Evolutionary conservation across 1,140 invertebrate genomes (phyloP), one percentile per base, ranked within the genome.

Genomic region (Spodoptera frugiperda): DNA sequence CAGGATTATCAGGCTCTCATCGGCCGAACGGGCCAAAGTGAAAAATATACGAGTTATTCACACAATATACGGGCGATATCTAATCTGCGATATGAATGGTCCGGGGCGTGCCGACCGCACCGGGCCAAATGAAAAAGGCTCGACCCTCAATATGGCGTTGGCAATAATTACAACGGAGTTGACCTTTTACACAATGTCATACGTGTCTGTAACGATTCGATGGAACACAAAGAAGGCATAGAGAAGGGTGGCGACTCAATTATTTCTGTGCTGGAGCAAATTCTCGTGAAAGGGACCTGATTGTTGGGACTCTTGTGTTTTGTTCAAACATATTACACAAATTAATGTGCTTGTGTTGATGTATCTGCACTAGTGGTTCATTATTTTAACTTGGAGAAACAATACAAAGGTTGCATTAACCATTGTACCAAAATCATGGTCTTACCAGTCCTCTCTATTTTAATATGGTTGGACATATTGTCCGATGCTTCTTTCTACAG

Each of bases 21-120:
- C 51, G 51, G 21, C 11, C 3, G 30, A 39, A 39, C 51, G 33
- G 57, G 73, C 15, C 10, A 48, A 77, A 30, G 21, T 53, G 51
- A 61, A 63, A 70, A 61, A 77, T 61, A 71, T 49, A 71, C 44
- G 54, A 77, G 54, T 51, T 70, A 61, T 71, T 77, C 65, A 61
- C 65, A 77, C 76, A 77, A 77, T 77, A 71, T 77, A 68, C 51
- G 2, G 30, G 25, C 76, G 33, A 71, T 77, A 77, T 71, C 54
- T 77, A 77, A 77, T 77, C 76, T 63, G 30, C 44, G 76, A 72
- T 76, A 76, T 76, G 74, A 76, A 76, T 68, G 61, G 74, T 68
- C 19, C 61, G 72, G 59, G 72, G 72, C 72, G 72, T 54, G 59
- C 55, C 48, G 21, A n/a, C 11, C 39, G 39, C 11, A 10, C 44